Percentiles rank a stretch among this genome's conserved stretches.
phyloP scores from a whole-genome alignment of 1,140 invertebrate genomes.

The Drosophila kohkoa region DNA sequence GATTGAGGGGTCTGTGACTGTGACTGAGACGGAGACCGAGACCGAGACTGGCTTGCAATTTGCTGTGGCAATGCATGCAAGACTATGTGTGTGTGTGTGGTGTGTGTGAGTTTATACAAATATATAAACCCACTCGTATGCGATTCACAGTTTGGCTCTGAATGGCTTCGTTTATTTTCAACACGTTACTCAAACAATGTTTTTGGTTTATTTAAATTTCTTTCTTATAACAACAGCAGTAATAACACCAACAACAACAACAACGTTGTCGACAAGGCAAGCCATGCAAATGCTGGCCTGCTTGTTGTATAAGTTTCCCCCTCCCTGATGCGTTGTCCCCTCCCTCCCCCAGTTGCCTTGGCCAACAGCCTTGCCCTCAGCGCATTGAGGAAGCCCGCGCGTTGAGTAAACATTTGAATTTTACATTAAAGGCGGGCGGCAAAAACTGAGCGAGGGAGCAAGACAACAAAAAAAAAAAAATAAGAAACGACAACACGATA shows the following conservation, averaged over 20 bases:
- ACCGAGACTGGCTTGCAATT: conserved; percentile 41
- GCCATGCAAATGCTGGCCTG: conserved; percentile 75
- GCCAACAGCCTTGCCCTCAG: conserved; percentile 48
- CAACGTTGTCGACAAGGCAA: conserved; percentile 61
- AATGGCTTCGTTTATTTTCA: conserved; percentile 83
- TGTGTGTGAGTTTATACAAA: not conserved
- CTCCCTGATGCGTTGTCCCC: conserved; percentile 1
- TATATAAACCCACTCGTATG: conserved; percentile 38
- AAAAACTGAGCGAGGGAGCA: conserved; percentile 35
- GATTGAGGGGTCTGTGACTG: conserved; percentile 59
- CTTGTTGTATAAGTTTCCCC: conserved; percentile 68
- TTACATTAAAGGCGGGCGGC: conserved; percentile 77
- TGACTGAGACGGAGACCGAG: not conserved
- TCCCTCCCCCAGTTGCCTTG: conserved; percentile 10
- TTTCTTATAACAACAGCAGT: conserved; percentile 67
- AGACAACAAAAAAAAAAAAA: conserved; percentile 12
- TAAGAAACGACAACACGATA: conserved; percentile 16
- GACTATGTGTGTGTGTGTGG: not conserved
- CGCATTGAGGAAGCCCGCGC: conserved; percentile 69
- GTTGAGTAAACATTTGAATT: conserved; percentile 81
- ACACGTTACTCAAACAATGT: conserved; percentile 83
- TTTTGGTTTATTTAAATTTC: conserved; percentile 83
- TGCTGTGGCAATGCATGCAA: conserved; percentile 54
- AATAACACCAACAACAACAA: conserved; percentile 36
- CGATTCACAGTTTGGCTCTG: conserved; percentile 64